Conservation (phyloP, 2,888 invertebrate genomes). For the Eristalinus sepulchralis region DNA sequence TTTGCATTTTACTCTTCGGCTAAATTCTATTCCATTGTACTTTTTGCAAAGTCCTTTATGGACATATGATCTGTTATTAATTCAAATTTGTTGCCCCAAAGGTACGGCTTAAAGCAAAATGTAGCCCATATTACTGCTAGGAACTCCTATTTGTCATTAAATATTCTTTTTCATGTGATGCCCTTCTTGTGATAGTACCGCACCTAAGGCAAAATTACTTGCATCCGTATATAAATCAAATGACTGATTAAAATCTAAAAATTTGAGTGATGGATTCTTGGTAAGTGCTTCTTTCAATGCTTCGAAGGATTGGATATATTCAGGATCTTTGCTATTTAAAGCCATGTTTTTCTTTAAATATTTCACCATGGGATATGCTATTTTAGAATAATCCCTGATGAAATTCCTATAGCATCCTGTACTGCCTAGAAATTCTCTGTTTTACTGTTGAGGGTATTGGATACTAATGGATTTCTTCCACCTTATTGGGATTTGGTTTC, state of each 20-base stretch:
- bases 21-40: not conserved
- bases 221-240: conserved; percentile 49
- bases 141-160: conserved; percentile 45
- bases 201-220: too few species aligned
- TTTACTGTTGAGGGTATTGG: not conserved
- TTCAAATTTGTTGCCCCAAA: not conserved
- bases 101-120: not conserved
- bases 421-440: conserved; percentile 9
- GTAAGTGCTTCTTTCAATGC: conserved; percentile 23
- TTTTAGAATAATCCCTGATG: conserved; percentile 16
- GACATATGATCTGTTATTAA: not conserved
- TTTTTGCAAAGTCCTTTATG: not conserved
- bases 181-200: conserved; percentile 28
- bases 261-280: conserved; percentile 29
- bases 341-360: conserved; percentile 39
- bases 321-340: conserved; percentile 32
- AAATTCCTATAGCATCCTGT: not conserved
- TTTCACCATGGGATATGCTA: conserved; percentile 27
- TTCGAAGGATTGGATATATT: conserved; percentile 32
- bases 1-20: not conserved
- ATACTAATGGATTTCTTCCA: not conserved
- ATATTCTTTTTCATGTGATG: conserved; percentile 58
- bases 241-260: conserved; percentile 52
- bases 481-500: too few species aligned
- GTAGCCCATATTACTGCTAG: not conserved